Evolutionary conservation across 2,888 invertebrate species (phyloP).

Genomic region (Dicranocentrus wangi): DNA sequence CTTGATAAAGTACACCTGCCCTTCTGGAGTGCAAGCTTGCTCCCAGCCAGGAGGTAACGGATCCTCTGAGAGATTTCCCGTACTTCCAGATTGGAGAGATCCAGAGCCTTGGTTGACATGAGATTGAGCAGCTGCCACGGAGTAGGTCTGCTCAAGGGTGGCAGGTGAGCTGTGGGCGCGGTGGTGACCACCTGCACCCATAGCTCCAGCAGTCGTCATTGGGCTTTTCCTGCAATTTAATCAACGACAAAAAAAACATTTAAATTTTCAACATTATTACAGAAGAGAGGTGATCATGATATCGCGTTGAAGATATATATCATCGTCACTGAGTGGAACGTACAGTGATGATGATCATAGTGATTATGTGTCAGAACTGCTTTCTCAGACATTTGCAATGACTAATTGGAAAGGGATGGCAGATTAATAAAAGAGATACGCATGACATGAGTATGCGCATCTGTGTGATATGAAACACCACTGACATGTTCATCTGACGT

Average conservation of each 20-base stretch:
- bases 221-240: conserved; percentile 68
- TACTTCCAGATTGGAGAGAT: conserved; percentile 70
- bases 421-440: not conserved
- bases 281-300: too few relatives aligned
- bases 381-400: conserved; percentile 17
- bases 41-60: conserved; percentile 92
- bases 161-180: conserved; percentile 97
- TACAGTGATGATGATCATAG: not conserved
- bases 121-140: conserved; percentile 77
- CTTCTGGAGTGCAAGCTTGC: conserved; percentile 88
- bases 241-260: not conserved
- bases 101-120: conserved; percentile 70
- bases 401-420: conserved; percentile 24
- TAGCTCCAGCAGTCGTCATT: conserved; percentile 65
- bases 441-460: not conserved
- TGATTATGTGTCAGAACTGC: conserved; percentile 1
- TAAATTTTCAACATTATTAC: too few relatives aligned
- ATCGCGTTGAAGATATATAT: too few relatives aligned
- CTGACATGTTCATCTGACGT: conserved; percentile 15
- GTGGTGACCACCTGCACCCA: conserved; percentile 79
- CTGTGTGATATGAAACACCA: not conserved
- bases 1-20: conserved; percentile 91
- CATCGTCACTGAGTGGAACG: not conserved
- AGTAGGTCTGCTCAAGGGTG: conserved; percentile 93
- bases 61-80: conserved; percentile 82